Evolutionary conservation across 2,113 vertebrate species (phyloP), one percentile per base, ranked within the genome.

Genomic region (Aplodontia rufa): DNA sequence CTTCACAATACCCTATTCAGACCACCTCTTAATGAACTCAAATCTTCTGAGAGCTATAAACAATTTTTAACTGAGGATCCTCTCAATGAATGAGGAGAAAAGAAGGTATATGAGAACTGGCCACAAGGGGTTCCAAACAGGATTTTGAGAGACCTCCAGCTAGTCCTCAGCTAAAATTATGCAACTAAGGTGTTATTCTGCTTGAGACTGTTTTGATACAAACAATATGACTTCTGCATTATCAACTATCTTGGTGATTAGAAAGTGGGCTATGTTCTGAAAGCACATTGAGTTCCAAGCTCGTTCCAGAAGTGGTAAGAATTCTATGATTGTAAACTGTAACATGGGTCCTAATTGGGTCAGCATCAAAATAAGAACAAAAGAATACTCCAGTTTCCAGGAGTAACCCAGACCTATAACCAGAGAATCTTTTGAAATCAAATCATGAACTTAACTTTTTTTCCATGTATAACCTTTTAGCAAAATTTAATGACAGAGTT

Each of bases 401-500:
- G 37, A 89, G 42, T 71, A n/a, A 72, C 28, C 51, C 45, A 89
- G n/a, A 58, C 51, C 53, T 81, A 37, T 16, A 79, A 83, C 66
- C 37, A 85, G 71, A 90, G 24, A 95, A n/a, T 58, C 55, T 93
- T 97, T 97, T 89, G 74, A 97, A 96, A 96, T 49, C 95, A 92
- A 88, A 83, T 95, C 95, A 96, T 3, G 2, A 93, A 66, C 45
- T 92, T 92, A 64, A 35, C 35, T 88, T 95, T 93, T 92, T 55
- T 86, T 58, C 93, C 76, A 95, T 89, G 95, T 88, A 64, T 95
- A 96, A 81, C 55, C 60, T 98, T 96, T 97, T 93, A 96, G 91
- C 87, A 94, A 97, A 97, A 95, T 92, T 28, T 96, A 98, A 96
- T 81, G 94, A 79, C 72, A 91, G 72, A 97, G 60, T 88, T 96